Evolutionary conservation across 2,113 vertebrate species (phyloP), one percentile per base, ranked within the genome.

Genomic region (Etia nguti): DNA sequence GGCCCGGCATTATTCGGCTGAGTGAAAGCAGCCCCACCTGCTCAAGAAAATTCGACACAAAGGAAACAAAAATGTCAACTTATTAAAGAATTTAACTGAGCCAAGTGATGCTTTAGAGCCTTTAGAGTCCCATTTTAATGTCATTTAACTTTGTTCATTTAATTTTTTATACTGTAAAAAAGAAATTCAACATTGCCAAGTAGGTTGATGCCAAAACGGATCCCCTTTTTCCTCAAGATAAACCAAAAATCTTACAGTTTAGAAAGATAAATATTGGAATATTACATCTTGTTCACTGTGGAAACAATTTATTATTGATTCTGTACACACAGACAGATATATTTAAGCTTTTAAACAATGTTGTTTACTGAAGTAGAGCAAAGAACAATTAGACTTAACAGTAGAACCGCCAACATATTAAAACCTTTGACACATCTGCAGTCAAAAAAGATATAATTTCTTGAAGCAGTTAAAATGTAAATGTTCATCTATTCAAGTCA

Each of bases 261-360:
- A 0, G 1, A 73, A 46, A 46, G 16, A 6, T 26, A 46, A 26
- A 46, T 10, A 26, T 6, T 18, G 38, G 12, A 50, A 10, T 20
- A 31, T 75, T 75, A 26, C 24, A 31, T 1, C 3, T 50, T 52
- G 5, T 16, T 16, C 6, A 16, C 18, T 6, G 15, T 50, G 46
- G 46, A 50, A 50, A 50, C 6, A 48, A 18, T 73, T 38, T 68
- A 38, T 68, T 68, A 20, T 0, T 22, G 34, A 22, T 38, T 68
- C 4, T 13, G 60, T 22, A 38, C 34, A 68, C 38, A 65, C 2
- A 65, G 20, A 38, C 1, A 1, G 18, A 38, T 0, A 38, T n/a
- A 65, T 38, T n/a, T 65, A 38, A 65, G 60, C 60, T 68, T 68
- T 75, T 75, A 48, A 75, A 29, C 41, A 29, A 46, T 75, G 70